Conservation (phyloP, 1,140 invertebrate genomes). For the Drosophila pachea region DNA sequence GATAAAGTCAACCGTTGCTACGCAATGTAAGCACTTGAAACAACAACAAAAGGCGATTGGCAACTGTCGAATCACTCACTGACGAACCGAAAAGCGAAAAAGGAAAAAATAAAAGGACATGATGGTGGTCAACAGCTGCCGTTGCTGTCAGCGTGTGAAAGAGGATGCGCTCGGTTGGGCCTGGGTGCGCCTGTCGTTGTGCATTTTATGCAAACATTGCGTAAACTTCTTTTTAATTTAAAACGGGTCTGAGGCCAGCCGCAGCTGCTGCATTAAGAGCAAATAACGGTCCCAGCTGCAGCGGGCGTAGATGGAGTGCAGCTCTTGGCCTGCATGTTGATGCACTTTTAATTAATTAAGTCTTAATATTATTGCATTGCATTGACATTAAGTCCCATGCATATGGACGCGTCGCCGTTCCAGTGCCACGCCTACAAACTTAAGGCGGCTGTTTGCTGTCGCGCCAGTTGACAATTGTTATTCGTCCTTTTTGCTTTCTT, state of each 20-base stretch:
- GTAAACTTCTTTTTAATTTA: conserved; percentile 75
- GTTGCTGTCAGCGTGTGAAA: conserved; percentile 36
- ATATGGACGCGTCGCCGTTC: conserved; percentile 48
- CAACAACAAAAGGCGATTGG: conserved; percentile 38
- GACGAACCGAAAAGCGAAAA: conserved; percentile 3
- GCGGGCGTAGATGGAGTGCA: background rate
- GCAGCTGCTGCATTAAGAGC: conserved; percentile 45
- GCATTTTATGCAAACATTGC: conserved; percentile 74
- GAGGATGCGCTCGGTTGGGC: background rate
- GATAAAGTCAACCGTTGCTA: conserved; percentile 72
- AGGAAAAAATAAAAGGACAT: too few relatives aligned
- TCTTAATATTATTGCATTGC: conserved; percentile 76
- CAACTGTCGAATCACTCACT: conserved; percentile 25
- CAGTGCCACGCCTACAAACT: conserved; percentile 19
- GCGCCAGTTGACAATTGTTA: background rate
- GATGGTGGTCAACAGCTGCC: conserved; percentile 63
- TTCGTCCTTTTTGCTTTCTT: conserved; percentile 8
- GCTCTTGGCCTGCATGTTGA: conserved; percentile 3
- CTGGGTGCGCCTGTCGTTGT: conserved; percentile 45
- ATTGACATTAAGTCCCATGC: conserved; percentile 70
- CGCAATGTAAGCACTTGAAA: conserved; percentile 69
- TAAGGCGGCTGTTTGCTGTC: background rate
- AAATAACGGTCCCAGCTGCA: conserved; percentile 45
- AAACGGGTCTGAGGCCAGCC: conserved; percentile 21
- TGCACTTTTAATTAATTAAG: conserved; percentile 75